Evolutionary conservation across 2,797 vertebrate genomes (phyloP), one percentile per base, ranked within the genome.

Genomic region (Clarias platycephalus): DNA sequence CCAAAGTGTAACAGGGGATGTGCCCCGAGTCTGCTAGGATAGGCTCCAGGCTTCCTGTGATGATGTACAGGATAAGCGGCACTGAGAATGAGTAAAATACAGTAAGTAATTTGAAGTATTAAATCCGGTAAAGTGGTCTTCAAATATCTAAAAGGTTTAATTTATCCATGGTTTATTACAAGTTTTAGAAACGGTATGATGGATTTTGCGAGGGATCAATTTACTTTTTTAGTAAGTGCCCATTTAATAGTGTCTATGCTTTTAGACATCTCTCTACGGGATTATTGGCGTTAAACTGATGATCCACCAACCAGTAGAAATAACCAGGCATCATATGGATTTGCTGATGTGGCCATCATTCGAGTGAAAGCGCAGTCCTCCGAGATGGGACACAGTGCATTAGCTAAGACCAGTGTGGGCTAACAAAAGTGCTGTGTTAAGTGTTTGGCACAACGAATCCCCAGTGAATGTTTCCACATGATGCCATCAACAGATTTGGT

Each of bases 341-440:
- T 37, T 85, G 68, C 70, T 85, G 70, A 75, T 37, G 44, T 76
- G 49, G 60, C 5, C 24, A 77, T 60, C 24, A 68, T 44, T 58
- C 1, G 34, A 55, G 31, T 78, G 75, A 79, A 78, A 66, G 63
- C 72, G 37, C 68, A 66, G 68, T 22, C 40, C 44, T 77, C 28
- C 40, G 62, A 77, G 72, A 77, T 49, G n/a, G 53, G 40, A 44
- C 63, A 49, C 60, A 64, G 34, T 28, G 60, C 62, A 66, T 80
- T 66, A 72, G 68, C 26, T 76, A 55, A 83, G 44, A 31, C 5
- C 40, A 55, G 53, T 68, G 31, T 64, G 53, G 34, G 83, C 63
- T 67, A n/a, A 84, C 2, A 78, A 84, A 84, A 70, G 44, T 77
- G 72, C 62, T 83, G 82, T 37, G 60, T 66, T 77, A 66, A 57